These are phyloP conservation scores for Petroica traversi DNA, from an alignment of 2,113 vertebrate species.

Conservation along the genomic window DNA sequence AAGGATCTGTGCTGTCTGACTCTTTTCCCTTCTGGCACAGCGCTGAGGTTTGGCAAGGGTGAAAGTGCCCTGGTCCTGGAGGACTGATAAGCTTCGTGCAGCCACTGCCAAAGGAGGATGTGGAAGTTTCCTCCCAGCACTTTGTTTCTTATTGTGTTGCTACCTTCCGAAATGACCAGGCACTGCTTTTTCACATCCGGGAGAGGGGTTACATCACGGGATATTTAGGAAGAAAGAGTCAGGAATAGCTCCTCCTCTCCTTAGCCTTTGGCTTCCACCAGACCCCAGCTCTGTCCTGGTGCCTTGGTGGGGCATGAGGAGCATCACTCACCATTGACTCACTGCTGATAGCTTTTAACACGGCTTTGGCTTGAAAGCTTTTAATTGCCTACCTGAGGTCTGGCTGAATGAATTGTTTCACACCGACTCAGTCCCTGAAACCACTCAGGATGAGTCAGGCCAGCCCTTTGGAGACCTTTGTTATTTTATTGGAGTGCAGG, in stretches of 20 bases:
- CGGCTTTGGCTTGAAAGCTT: not conserved
- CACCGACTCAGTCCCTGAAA: not conserved
- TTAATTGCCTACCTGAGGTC: not conserved
- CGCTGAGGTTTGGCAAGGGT: conserved; percentile 39
- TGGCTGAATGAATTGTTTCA: not conserved
- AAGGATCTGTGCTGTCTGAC: not conserved
- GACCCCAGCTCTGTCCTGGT: not conserved
- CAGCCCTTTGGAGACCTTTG: not conserved
- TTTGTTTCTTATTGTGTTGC: conserved; percentile 49
- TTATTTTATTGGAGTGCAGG: not conserved
- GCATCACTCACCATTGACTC: not conserved
- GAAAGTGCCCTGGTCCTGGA: conserved; percentile 1
- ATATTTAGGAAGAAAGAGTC: conserved; percentile 42
- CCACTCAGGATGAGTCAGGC: not conserved
- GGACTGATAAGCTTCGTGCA: not conserved
- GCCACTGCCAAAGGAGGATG: conserved; percentile 56
- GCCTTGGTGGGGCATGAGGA: not conserved
- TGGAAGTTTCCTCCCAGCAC: conserved; percentile 66
- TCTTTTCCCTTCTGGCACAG: not conserved
- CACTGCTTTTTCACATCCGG: conserved; percentile 59
- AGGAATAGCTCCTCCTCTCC: conserved; percentile 20
- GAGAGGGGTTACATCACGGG: conserved; percentile 38
- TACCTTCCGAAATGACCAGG: conserved; percentile 36
- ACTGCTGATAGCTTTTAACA: not conserved
- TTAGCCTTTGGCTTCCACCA: not conserved